These are phyloP conservation scores for Melikaiella ostensackeni DNA, from an alignment of 2,888 invertebrate genomes.

Conservation along the genomic window DNA sequence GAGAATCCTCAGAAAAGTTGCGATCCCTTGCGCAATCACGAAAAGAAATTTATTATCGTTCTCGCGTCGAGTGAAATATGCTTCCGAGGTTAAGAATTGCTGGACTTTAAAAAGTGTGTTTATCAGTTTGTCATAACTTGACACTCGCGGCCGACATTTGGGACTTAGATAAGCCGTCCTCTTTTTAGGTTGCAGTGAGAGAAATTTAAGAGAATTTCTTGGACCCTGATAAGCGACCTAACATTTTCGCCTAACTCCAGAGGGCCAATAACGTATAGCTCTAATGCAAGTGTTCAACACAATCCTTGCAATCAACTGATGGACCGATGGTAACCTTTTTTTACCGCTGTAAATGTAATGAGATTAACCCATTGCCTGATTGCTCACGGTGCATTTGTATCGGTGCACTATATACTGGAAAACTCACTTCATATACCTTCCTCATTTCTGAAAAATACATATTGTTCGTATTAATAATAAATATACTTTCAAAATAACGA, in stretches of 20 bases:
- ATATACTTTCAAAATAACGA: too few relatives aligned
- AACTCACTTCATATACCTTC: neutral
- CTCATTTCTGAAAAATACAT: too few relatives aligned
- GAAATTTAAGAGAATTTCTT: neutral
- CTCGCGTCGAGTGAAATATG: conserved; percentile 1
- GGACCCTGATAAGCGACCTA: neutral
- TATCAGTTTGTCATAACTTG: neutral
- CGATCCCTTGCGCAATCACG: neutral
- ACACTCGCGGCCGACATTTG: neutral
- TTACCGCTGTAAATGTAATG: conserved; percentile 44
- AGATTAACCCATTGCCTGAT: conserved; percentile 44
- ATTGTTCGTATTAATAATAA: too few relatives aligned
- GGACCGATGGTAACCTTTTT: neutral
- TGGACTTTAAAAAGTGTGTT: conserved; percentile 3
- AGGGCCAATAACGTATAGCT: neutral
- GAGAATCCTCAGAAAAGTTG: neutral
- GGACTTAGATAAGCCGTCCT: neutral
- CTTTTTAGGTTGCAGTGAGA: neutral
- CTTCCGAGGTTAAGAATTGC: neutral
- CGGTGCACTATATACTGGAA: neutral
- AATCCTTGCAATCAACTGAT: neutral
- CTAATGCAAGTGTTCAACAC: neutral
- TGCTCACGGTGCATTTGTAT: conserved; percentile 43
- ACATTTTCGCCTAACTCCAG: neutral
- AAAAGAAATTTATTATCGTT: conserved; percentile 2